Conservation (phyloP, 2,113 vertebrate species). For the Tursiops truncatus region DNA sequence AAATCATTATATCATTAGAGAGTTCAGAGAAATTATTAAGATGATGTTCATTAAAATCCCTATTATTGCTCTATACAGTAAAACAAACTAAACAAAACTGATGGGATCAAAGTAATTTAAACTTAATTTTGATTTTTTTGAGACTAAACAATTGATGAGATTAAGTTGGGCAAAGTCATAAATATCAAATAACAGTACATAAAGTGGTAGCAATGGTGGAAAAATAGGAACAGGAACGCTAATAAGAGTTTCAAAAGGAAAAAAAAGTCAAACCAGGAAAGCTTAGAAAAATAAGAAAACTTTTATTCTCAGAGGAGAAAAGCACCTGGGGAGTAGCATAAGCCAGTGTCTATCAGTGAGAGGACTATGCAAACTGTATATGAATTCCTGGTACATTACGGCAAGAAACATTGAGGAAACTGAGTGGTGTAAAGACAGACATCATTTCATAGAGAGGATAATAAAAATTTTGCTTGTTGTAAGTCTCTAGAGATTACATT, state of each 20-base stretch:
- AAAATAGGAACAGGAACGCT: slow-evolving; percentile 30
- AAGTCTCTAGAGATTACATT: neutral
- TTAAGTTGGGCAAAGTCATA: slow-evolving; percentile 61
- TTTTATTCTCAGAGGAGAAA: neutral
- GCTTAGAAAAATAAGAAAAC: neutral
- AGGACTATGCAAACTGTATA: neutral
- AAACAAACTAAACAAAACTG: slow-evolving; percentile 83
- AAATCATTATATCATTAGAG: slow-evolving; percentile 52
- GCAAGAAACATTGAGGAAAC: neutral
- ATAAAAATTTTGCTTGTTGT: neutral
- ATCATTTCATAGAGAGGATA: neutral
- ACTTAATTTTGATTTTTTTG: slow-evolving; percentile 63
- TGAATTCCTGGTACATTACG: neutral
- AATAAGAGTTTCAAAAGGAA: slow-evolving; percentile 21
- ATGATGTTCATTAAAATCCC: slow-evolving; percentile 72
- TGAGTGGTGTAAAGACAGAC: neutral
- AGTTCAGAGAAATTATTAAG: slow-evolving; percentile 76
- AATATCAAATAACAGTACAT: slow-evolving; percentile 55
- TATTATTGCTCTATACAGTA: slow-evolving; percentile 75
- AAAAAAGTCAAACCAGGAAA: neutral
- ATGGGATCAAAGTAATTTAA: slow-evolving; percentile 78
- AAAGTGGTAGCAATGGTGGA: neutral
- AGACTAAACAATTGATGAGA: slow-evolving; percentile 58
- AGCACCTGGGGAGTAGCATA: neutral
- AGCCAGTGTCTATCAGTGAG: neutral